Base-by-base conservation (phyloP, 2,797 vertebrate species). In the Natrix natrix region DNA sequence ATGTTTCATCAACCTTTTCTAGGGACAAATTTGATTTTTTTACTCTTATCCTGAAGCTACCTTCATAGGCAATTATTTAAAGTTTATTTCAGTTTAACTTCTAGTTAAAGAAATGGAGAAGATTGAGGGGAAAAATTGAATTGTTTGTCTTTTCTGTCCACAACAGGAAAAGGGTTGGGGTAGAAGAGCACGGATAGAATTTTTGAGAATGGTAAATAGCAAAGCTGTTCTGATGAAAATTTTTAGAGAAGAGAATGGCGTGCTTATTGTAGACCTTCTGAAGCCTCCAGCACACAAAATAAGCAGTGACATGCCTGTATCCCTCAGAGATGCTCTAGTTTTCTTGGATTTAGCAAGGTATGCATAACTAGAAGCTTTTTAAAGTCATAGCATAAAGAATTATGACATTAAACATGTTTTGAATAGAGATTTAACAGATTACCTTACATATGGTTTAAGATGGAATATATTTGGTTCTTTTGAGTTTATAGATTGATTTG, bases 241-340 rank as follows among this genome's bases (percentile, higher is more conserved):
- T 86, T 97, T 97, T 93, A 91, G 96, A 96, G 96, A 98, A 97
- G 97, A 98, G 69, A 90, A 97, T 93, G 97, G 95, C 89, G 92
- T 97, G 87, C 97, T 98, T 91, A 97, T 98, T 96, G 98, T 98
- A 94, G 98, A 98, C 97, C 97, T 98, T 48, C 96, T 96, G 91
- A 98, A 98, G 93, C 96, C 97, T 94, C 94, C 96, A 24, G 92
- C 95, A 91, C 97, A 95, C 95, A 97, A 97, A 96, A 96, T 96
- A 87, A 97, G 86, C 48, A 97, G 88, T 96, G 97, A 97, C 61
- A 96, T 97, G 93, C 98, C 98, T 28, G 86, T 96, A 24, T 98
- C 98, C 93, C 95, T 98, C 92, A 97, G 95, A 89, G 98, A 98
- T 93, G 96, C 98, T 0, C 95, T 98, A 88, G 96, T 98, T 92